Percentiles rank a stretch among this genome's conserved stretches.
Conservation (phyloP, 2,797 vertebrate species). For the Onychomys arenicola region DNA sequence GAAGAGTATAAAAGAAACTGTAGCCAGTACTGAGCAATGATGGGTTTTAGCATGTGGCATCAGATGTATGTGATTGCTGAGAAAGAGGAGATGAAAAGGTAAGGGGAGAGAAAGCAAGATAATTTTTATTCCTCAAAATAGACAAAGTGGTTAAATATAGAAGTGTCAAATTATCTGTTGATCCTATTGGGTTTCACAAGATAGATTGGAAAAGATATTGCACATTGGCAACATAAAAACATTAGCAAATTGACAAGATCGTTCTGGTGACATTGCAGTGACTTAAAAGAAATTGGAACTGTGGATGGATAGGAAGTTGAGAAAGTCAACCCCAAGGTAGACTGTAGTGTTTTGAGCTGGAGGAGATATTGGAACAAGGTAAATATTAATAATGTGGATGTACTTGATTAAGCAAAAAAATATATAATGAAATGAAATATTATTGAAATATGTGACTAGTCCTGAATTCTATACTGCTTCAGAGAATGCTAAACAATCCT, state of each 20-base stretch:
- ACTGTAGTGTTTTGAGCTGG: not conserved
- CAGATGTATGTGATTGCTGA: not conserved
- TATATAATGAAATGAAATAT: not conserved
- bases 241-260: not conserved
- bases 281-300: not conserved
- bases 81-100: not conserved
- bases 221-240: not conserved
- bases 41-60: too few species aligned
- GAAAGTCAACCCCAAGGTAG: not conserved
- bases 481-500: not conserved
- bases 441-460: not conserved
- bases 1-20: not conserved
- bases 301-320: not conserved
- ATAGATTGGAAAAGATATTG: not conserved
- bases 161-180: not conserved
- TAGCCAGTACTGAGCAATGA: not conserved
- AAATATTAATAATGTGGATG: not conserved
- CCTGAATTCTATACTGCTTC: not conserved
- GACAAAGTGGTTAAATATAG: not conserved
- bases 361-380: not conserved
- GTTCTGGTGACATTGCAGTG: not conserved
- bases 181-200: not conserved
- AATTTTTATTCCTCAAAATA: not conserved
- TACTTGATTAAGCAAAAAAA: not conserved
- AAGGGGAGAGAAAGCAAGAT: not conserved